Evolutionary conservation across 2,113 vertebrate species (phyloP).

Genomic region (Aepyceros melampus): DNA sequence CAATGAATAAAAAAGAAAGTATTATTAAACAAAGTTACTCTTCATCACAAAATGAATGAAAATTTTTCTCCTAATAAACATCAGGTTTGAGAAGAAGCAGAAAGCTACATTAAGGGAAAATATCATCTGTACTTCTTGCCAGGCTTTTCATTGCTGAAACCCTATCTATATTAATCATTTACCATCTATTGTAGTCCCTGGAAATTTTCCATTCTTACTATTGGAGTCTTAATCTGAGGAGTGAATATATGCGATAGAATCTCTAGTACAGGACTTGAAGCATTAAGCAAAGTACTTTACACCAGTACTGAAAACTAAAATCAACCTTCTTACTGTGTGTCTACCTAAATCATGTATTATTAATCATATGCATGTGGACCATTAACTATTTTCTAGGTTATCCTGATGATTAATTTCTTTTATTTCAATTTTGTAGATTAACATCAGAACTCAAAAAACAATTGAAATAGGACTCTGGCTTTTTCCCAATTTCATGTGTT

Average conservation of each 20-base stretch:
- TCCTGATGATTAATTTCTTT: neutral
- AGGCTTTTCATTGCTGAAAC: neutral
- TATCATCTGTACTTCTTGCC: neutral
- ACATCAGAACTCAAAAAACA: neutral
- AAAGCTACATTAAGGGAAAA: constrained; percentile 60
- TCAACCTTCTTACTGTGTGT: neutral
- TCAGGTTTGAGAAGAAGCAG: constrained; percentile 68
- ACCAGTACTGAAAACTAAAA: neutral
- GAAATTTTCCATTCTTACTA: neutral
- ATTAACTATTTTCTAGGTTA: neutral
- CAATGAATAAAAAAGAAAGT: constrained; percentile 80
- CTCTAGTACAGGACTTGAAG: neutral
- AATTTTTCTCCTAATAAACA: constrained; percentile 77
- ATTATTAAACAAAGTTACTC: constrained; percentile 80
- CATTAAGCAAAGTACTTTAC: neutral
- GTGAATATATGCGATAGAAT: neutral
- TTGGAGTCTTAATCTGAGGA: neutral
- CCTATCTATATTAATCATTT: neutral
- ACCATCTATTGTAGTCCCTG: neutral
- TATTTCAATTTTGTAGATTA: neutral
- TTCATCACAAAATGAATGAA: constrained; percentile 80
- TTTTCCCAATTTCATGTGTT: neutral
- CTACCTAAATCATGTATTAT: neutral
- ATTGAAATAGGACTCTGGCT: neutral
- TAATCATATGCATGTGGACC: neutral